Base-by-base conservation (phyloP, 2,113 vertebrate species). In the Clarias macrocephalus region DNA sequence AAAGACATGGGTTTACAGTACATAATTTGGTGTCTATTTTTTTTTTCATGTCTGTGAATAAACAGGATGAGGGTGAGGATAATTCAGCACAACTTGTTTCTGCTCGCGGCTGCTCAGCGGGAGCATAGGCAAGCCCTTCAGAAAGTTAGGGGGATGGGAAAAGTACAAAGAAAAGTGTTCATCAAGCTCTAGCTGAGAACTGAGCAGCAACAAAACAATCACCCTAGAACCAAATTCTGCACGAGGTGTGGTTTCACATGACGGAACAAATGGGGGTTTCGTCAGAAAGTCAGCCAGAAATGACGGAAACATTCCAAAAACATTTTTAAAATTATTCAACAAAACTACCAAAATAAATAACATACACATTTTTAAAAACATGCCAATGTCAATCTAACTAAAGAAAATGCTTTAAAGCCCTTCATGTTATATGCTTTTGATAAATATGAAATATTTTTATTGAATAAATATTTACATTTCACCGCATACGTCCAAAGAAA, bases 191-290 rank as follows among this genome's bases (percentile, higher is more conserved):
- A 85, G 52, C 60, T n/a, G 54, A 62, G 70, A 65, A 83, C 25
- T 56, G 79, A 60, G 80, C n/a, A 84, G 21, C 73, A 75, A 63
- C 77, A 85, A 86, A 88, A 89, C 79, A 82, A 86, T 85, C 79
- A 86, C 82, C 75, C 84, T 90, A 75, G 63, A 72, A 88, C 80
- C 80, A 85, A 83, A 72, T 83, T 84, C 86, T 65, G 19, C 84
- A 81, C 48, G 7, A 63, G 77, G 62, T 56, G 54, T 84, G 30
- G n/a, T 73, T n/a, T 85, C 23, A 85, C 37, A 48, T 21, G 21
- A 37, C 83, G 87, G 60, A 81, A 86, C 42, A 23, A 81, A 80
- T 25, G 30, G 21, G 30, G 21, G 10, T 30, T 79, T 75, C 3
- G 77, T 80, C 28, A n/a, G 59, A 16, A 80, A 30, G 42, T 54